phyloP scores from a whole-genome alignment of 2,797 vertebrate genomes.

The Gallinago nigripennis region DNA sequence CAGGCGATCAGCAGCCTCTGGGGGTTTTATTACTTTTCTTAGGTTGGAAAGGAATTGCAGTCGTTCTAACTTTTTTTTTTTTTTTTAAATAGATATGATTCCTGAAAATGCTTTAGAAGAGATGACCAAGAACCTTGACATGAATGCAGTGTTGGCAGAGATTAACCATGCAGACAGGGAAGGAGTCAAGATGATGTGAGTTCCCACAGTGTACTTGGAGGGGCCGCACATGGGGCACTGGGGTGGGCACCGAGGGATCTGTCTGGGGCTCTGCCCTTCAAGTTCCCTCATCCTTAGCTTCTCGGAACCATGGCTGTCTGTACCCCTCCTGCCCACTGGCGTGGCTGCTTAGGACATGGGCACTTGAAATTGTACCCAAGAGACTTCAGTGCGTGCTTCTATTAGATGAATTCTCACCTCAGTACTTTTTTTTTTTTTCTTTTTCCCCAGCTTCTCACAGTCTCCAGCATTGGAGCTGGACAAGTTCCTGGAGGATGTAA shows the following conservation, averaged over 20 bases:
- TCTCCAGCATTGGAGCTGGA: constrained; percentile 95
- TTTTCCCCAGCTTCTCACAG: constrained; percentile 87
- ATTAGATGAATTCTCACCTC: background rate
- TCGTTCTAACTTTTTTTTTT: background rate
- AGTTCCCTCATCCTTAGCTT: background rate
- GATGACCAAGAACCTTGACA: constrained; percentile 98
- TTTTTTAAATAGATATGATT: constrained; percentile 87
- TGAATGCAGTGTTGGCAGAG: constrained; percentile 92
- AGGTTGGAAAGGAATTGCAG: background rate
- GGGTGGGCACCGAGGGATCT: background rate
- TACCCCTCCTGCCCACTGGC: background rate
- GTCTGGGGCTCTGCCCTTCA: background rate
- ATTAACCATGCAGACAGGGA: constrained; percentile 78
- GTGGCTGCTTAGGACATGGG: background rate
- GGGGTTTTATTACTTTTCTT: background rate
- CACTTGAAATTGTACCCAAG: background rate
- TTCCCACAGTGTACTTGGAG: background rate
- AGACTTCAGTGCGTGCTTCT: background rate
- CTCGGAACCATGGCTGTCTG: background rate
- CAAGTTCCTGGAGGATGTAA: constrained; percentile 98
- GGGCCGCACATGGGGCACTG: background rate
- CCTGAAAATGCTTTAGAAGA: constrained; percentile 98
- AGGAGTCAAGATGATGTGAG: constrained; percentile 93
- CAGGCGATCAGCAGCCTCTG: background rate
- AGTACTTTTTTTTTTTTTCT: background rate